Conservation (phyloP, 2,888 invertebrate genomes). For the Cosmopolites sordidus region DNA sequence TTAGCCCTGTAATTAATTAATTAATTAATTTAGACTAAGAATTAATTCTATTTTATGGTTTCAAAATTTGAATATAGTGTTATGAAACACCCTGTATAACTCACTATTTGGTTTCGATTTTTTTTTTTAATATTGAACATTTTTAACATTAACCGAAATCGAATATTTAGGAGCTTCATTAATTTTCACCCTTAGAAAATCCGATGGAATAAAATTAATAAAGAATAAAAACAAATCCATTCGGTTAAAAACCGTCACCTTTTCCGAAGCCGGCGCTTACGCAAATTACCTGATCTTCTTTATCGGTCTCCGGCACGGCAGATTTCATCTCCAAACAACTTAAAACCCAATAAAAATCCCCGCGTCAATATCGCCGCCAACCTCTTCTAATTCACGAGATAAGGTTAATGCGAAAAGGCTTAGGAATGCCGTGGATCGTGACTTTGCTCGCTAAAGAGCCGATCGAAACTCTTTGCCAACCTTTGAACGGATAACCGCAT, state of each 20-base stretch:
- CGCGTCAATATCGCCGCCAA: slow-evolving; percentile 26
- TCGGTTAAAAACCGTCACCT: background rate
- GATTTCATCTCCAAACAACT: slow-evolving; percentile 26
- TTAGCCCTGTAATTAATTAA: too few species aligned
- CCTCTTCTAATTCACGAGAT: slow-evolving; percentile 25
- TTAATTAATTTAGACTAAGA: too few species aligned
- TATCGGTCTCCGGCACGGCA: slow-evolving; percentile 4
- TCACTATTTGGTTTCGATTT: too few species aligned
- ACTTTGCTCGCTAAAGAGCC: slow-evolving; percentile 28
- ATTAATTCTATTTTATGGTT: too few species aligned
- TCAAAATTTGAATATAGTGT: too few species aligned
- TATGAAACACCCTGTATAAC: too few species aligned
- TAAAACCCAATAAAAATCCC: slow-evolving; percentile 27
- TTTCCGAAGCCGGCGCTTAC: slow-evolving; percentile 3
- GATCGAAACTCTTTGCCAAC: slow-evolving; percentile 19
- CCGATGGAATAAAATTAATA: background rate
- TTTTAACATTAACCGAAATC: too few species aligned
- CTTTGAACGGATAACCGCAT: too few species aligned
- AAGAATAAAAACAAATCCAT: slow-evolving; percentile 3
- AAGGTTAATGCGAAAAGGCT: slow-evolving; percentile 30
- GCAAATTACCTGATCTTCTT: too few species aligned
- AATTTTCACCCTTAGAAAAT: too few species aligned
- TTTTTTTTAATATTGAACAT: too few species aligned
- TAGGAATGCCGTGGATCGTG: slow-evolving; percentile 29
- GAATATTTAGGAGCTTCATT: too few species aligned